Evolutionary conservation across 2,797 vertebrate genomes (phyloP), one percentile per base, ranked within the genome.

Genomic region (Paratrypauchen microcephalus): DNA sequence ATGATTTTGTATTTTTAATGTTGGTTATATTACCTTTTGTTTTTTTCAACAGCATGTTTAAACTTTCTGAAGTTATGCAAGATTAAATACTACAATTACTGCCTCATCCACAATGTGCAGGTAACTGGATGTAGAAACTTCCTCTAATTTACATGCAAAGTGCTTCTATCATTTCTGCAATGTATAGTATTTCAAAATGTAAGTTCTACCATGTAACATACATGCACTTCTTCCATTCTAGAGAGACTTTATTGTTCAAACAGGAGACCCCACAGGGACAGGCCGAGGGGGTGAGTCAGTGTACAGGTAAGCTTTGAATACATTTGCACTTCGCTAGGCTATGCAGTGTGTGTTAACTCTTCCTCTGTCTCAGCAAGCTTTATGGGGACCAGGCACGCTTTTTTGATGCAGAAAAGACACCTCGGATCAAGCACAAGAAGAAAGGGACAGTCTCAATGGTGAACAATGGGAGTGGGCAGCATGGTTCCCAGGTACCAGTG

Each of bases 51-150:
- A 99, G 97, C 96, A 55, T 96, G 92, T 66, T 85, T 97, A 66
- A 99, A 99, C 92, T 99, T 99, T 72, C 79, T 99, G 86, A 99
- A 99, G 81, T 92, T 99, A 72, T 99, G 97, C 91, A 99, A 98
- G 92, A 96, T 95, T 86, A 99, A 99, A 75, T 97, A 95, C 83
- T 99, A 99, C 90, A 99, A 99, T 89, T 99, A 95, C 74, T 97
- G 97, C 71, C 96, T 99, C 73, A 84, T 99, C 90, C 94, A 99
- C 89, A 98, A 95, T 94, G 96, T 99, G 1, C 97, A 99, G 94
- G 97, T 99, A 90, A 93, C 54, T n/a, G 6, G n/a, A 23, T 9
- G 2, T 0, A 58, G 54, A 5, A n/a, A 16, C 19, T 57, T 9
- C 9, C 19, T 11, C 19, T 36, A 13, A 4, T 36, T 45, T 45